Base-by-base conservation (phyloP, 2,888 invertebrate species). In the Pomacea canaliculata region DNA sequence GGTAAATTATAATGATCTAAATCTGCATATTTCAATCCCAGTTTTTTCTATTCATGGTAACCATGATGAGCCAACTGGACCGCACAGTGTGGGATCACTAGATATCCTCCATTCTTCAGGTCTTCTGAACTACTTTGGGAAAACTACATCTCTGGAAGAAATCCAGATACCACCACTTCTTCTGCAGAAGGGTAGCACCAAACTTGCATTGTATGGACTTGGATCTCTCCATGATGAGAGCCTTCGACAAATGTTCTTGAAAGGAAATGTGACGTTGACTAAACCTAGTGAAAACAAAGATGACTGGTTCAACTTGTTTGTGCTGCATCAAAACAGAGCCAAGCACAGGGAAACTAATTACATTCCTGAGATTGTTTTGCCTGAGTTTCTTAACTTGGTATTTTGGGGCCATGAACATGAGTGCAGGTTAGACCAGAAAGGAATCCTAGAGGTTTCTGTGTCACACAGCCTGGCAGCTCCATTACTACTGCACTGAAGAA, bases 401-500 rank as follows among this genome's bases (percentile, higher is more conserved):
- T 92, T 99, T 74, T 99, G 99, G 99, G 99, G 99, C 0, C 99
- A 99, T 89, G 99, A 99, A 89, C 99, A 99, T 90, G 98, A 92
- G 76, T 93, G 92, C 82, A 85, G 94, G 80, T 94, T 97, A 71
- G 92, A 0, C 95, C 95, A 4, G 94, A 94, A 74, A 90, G 87
- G 85, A 91, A 87, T 71, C 76, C 85, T 73, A 89, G 91, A 80
- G 86, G 90, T 37, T 91, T 93, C 80, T 92, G 89, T 83, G 91
- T 93, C 48, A 90, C 90, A 37, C 93, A 93, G 83, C 91, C 91
- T 92, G 91, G 91, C 16, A 96, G 98, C 87, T 95, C 98, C 0
- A 95, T 99, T 0, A 98, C 97, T 1, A 99, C 99, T 0, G 98
- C 98, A 0, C 91, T 99, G 65, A 94, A 95, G 73, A 94, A 94